These are phyloP conservation scores for Oceanodroma leucorhoa DNA, from an alignment of 2,797 vertebrate species.

Conservation along the genomic window DNA sequence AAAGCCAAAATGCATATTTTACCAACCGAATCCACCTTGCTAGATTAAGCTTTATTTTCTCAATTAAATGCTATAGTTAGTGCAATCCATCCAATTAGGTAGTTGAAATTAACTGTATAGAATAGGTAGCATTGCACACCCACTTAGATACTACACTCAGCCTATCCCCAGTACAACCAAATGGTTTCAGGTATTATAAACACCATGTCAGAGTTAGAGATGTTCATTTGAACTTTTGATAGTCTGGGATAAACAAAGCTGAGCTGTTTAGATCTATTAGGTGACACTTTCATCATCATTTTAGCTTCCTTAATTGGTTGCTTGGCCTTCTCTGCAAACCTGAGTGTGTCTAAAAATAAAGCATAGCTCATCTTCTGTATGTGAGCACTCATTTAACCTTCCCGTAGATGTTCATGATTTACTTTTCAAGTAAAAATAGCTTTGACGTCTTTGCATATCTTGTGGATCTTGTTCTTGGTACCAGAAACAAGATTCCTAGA, in stretches of 20 bases:
- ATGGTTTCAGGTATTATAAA: neutral
- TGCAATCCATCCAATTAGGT: neutral
- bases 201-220: neutral
- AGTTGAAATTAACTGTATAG: neutral
- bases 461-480: neutral
- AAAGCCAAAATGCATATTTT: neutral
- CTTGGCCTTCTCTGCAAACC: neutral
- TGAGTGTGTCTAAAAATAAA: neutral
- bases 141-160: neutral
- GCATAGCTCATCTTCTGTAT: neutral
- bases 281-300: neutral
- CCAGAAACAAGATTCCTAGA: neutral
- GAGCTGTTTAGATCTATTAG: neutral
- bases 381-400: neutral
- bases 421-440: neutral
- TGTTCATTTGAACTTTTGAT: neutral
- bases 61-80: neutral
- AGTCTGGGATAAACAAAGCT: neutral
- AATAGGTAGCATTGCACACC: neutral
- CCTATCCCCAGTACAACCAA: neutral
- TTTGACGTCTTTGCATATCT: neutral
- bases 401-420: neutral
- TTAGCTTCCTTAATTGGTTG: neutral
- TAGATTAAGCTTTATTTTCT: neutral
- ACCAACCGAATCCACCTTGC: neutral